phyloP scores from a whole-genome alignment of 2,797 vertebrate species.

The Mus minutoides region DNA sequence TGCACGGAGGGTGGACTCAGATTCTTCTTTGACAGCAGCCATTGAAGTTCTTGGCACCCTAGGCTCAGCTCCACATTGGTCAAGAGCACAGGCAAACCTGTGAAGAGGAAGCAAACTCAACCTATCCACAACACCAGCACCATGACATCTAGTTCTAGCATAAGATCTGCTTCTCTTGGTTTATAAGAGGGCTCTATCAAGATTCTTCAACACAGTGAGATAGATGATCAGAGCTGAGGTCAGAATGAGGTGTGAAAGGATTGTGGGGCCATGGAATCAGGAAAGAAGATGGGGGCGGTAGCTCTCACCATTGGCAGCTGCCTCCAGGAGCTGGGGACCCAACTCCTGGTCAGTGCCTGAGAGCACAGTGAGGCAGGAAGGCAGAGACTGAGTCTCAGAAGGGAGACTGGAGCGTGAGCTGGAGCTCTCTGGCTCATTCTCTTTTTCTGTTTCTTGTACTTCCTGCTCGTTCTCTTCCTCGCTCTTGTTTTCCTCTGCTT shows the following conservation, averaged over 20 bases:
- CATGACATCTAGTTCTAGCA: too few species aligned
- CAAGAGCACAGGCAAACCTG: conserved; percentile 89
- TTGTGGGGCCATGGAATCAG: background rate
- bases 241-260: background rate
- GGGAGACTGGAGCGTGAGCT: background rate
- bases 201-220: background rate
- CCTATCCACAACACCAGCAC: background rate
- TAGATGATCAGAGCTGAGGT: background rate
- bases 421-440: background rate
- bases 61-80: conserved; percentile 86
- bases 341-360: conserved; percentile 87
- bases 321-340: conserved; percentile 85
- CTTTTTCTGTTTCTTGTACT: background rate
- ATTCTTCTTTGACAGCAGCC: conserved; percentile 80
- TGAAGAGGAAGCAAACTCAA: background rate
- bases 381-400: background rate
- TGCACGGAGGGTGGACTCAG: conserved; percentile 62
- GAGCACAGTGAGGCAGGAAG: conserved; percentile 75
- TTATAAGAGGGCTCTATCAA: background rate
- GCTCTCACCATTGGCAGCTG: conserved; percentile 87
- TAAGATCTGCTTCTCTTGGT: background rate
- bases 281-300: too few species aligned
- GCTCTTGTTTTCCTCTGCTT: background rate
- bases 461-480: background rate
- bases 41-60: conserved; percentile 81